Conservation (phyloP, 1,140 invertebrate genomes). For the Leptestheria dahalacensis region DNA sequence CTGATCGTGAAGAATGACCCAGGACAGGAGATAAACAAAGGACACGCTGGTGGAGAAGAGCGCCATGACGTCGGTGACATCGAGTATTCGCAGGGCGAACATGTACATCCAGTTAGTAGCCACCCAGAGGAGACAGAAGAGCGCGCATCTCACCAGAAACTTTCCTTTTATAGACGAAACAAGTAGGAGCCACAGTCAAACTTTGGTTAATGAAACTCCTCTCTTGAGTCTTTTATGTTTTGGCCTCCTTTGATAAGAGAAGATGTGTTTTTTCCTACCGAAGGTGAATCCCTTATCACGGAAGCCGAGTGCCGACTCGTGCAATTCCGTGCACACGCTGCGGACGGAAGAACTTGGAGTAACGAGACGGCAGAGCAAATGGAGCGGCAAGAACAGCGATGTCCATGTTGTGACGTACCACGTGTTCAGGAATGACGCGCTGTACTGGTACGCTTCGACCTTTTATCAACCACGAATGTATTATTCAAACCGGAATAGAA, state of each 20-base stretch:
- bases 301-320: slow-evolving; percentile 63
- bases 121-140: slow-evolving; percentile 81
- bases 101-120: slow-evolving; percentile 86
- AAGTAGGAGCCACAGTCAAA: too few relatives aligned
- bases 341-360: slow-evolving; percentile 27
- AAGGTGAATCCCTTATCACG: slow-evolving; percentile 72
- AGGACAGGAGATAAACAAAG: slow-evolving; percentile 82
- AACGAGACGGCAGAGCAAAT: slow-evolving; percentile 52
- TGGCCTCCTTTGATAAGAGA: too few relatives aligned
- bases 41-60: slow-evolving; percentile 84
- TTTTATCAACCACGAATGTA: slow-evolving; percentile 8
- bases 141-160: slow-evolving; percentile 63
- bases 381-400: slow-evolving; percentile 76
- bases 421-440: slow-evolving; percentile 82
- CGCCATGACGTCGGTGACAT: slow-evolving; percentile 80
- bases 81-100: slow-evolving; percentile 55
- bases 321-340: slow-evolving; percentile 50
- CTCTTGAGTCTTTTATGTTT: not conserved
- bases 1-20: slow-evolving; percentile 90
- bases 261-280: too few relatives aligned
- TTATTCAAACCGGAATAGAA: slow-evolving; percentile 33
- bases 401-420: slow-evolving; percentile 92
- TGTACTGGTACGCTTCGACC: slow-evolving; percentile 39
- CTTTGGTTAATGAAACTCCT: slow-evolving; percentile 2
- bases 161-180: slow-evolving; percentile 38